Evolutionary conservation across 1,140 invertebrate genomes (phyloP).

Genomic region (Drosophila kikkawai): DNA sequence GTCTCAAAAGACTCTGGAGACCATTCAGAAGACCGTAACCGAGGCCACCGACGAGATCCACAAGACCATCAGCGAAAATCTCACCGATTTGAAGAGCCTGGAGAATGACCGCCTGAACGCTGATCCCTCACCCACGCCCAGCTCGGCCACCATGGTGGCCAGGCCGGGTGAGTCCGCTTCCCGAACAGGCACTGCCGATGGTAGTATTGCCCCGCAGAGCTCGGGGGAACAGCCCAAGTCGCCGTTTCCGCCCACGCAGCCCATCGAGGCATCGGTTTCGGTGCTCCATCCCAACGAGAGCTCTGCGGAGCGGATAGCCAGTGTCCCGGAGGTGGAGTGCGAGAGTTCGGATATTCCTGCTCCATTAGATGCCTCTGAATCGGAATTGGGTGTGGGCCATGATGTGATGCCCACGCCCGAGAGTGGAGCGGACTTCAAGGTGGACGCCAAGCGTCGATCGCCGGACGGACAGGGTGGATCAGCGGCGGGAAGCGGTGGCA

Average conservation of each 20-base stretch:
- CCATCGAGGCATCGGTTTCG: conserved; percentile 80
- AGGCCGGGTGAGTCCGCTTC: conserved; percentile 58
- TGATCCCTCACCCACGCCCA: conserved; percentile 63
- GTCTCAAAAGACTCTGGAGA: conserved; percentile 70
- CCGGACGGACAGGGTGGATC: conserved; percentile 80
- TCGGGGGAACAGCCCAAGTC: conserved; percentile 65
- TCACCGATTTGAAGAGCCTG: conserved; percentile 75
- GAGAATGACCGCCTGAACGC: conserved; percentile 65
- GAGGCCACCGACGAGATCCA: conserved; percentile 78
- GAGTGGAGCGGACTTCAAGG: conserved; percentile 63
- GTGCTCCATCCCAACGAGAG: conserved; percentile 63
- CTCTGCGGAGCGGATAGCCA: conserved; percentile 55
- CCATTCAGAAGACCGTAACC: conserved; percentile 73
- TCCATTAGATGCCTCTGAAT: conserved; percentile 25
- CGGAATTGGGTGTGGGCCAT: conserved; percentile 31
- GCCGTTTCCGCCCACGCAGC: conserved; percentile 73
- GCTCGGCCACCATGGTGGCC: conserved; percentile 50
- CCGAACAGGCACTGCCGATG: conserved; percentile 72
- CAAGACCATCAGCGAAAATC: conserved; percentile 80
- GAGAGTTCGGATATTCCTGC: conserved; percentile 62
- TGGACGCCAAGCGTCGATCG: conserved; percentile 73
- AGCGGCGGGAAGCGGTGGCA: conserved; percentile 66
- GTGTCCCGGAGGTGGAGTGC: conserved; percentile 72
- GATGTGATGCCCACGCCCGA: conserved; percentile 47
- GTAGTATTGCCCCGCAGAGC: conserved; percentile 44